Conservation (phyloP, 2,888 invertebrate genomes). For the Pantelozetes paolii region DNA sequence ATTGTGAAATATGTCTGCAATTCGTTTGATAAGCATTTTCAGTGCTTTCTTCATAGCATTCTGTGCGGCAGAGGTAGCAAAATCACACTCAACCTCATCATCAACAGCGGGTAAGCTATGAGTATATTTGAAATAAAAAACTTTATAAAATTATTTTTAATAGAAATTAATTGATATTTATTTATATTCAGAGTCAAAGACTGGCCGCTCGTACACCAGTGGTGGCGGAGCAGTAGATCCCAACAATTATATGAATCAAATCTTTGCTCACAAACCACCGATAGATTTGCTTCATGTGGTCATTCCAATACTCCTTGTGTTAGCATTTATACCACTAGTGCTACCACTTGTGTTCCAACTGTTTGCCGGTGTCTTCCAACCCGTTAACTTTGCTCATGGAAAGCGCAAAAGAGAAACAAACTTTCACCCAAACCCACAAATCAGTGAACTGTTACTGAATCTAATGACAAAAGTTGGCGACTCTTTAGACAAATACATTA, state of each 20-base stretch:
- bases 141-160: not conserved
- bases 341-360: constrained; percentile 10
- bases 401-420: constrained; percentile 24
- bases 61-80: constrained; percentile 28
- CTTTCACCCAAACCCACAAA: constrained; percentile 7
- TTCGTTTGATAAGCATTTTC: not conserved
- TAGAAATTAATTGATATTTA: not conserved
- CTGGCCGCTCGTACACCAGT: constrained; percentile 9
- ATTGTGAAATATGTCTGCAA: not conserved
- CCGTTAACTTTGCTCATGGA: constrained; percentile 34
- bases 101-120: constrained; percentile 1
- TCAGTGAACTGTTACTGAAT: not conserved
- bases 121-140: not conserved
- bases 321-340: constrained; percentile 20
- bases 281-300: constrained; percentile 13
- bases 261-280: constrained; percentile 6
- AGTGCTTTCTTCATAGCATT: not conserved
- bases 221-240: constrained; percentile 7
- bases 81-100: constrained; percentile 27
- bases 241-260: constrained; percentile 14
- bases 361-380: constrained; percentile 15
- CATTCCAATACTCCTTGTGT: constrained; percentile 9
- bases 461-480: not conserved
- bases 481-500: constrained; percentile 8
- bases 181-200: not conserved